Evolutionary conservation across 2,888 invertebrate species (phyloP), one percentile per base, ranked within the genome.

Genomic region (Ennomos quercinarius): DNA sequence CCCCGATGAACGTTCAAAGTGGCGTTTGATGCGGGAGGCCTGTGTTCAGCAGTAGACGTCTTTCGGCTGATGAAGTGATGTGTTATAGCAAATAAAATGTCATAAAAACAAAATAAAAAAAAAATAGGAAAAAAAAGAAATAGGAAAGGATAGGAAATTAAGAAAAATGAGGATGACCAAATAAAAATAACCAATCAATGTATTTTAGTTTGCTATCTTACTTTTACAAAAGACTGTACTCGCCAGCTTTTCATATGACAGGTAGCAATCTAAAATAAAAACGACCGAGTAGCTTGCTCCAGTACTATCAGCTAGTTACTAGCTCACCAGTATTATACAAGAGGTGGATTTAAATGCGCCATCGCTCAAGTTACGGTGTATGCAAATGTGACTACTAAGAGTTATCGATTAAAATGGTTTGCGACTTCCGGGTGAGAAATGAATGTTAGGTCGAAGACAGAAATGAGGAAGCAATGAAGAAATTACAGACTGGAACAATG

Each of bases 201-300:
- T 5, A 6, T 27, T 27, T 27, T 17, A 17, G 11, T 40, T 10
- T 40, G 10, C 1, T 40, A 40, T 40, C 11, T 40, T n/a, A 12
- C 13, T 60, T 60, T 35, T 42, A 2, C 8, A 11, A 9, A 47
- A 38, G 50, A 34, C 55, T 55, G 60, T 55, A 55, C 55, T 12
- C n/a, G 1, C 37, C n/a, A 35, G 1, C 10, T 34, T 43, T n/a
- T 36, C 41, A 27, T 44, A 51, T 61, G 60, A 64, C 64, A 64
- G 62, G 53, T 61, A 52, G 65, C 61, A 53, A 63, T 65, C 60
- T 60, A 38, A 57, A 68, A 63, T 66, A 68, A 68, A 13, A 40
- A 49, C 58, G 46, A 44, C 52, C 53, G 27, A 27, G 54, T 55
- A 57, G 46, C 55, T 57, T 2, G 54, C 54, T 35, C 54, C 17